These are phyloP conservation scores for Zaprionus lachaisei DNA, from an alignment of 1,140 invertebrate species.

Conservation along the genomic window DNA sequence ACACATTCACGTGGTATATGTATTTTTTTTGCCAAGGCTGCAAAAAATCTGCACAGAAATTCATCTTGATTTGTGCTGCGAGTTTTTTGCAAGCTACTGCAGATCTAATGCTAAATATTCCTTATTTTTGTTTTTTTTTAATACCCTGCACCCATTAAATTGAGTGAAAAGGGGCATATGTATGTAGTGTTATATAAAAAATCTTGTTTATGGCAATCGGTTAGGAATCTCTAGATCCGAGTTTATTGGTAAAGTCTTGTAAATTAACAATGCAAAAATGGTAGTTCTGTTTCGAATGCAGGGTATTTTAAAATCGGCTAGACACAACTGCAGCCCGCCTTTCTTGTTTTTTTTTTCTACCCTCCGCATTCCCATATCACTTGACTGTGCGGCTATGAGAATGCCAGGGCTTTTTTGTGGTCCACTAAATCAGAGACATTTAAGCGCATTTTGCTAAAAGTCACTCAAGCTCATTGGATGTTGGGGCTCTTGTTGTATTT, in stretches of 20 bases:
- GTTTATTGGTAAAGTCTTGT: too few relatives aligned
- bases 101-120: constrained; percentile 39
- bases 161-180: not conserved
- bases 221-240: too few relatives aligned
- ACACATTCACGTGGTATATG: constrained; percentile 16
- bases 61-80: constrained; percentile 79
- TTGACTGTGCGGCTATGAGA: constrained; percentile 49
- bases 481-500: constrained; percentile 5
- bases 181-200: not conserved
- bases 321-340: not conserved
- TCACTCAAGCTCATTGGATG: constrained; percentile 72
- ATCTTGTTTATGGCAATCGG: too few relatives aligned
- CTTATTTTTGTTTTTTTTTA: constrained; percentile 12
- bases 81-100: constrained; percentile 45
- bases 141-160: not conserved
- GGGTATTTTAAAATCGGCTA: not conserved
- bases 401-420: constrained; percentile 36
- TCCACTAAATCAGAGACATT: constrained; percentile 75
- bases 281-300: not conserved
- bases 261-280: not conserved
- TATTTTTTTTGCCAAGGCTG: constrained; percentile 42
- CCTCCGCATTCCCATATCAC: constrained; percentile 54
- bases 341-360: constrained; percentile 20
- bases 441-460: constrained; percentile 79
- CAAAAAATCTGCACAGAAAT: constrained; percentile 77